Evolutionary conservation across 1,140 invertebrate genomes (phyloP).

Genomic region (Maconellicoccus hirsutus): DNA sequence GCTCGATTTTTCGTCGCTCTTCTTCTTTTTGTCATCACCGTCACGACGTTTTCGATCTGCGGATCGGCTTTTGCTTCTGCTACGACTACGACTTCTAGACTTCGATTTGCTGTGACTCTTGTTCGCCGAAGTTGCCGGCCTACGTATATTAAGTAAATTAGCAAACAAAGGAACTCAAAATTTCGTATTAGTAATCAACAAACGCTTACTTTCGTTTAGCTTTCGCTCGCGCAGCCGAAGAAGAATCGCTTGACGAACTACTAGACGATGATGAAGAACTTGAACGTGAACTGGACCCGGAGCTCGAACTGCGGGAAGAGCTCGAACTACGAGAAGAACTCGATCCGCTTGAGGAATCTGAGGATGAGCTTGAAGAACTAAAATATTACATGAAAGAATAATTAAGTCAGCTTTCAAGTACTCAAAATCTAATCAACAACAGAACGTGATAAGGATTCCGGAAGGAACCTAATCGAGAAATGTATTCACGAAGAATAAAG

Average conservation of each 20-base stretch:
- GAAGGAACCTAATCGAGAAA: too few relatives aligned
- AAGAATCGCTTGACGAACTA: constrained; percentile 45
- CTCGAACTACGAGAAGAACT: constrained; percentile 42
- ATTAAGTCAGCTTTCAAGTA: too few relatives aligned
- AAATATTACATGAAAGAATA: constrained; percentile 14
- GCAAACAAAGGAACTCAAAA: constrained; percentile 15
- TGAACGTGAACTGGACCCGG: constrained; percentile 55
- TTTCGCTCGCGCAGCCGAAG: constrained; percentile 44
- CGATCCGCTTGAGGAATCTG: constrained; percentile 62
- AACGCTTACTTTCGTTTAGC: constrained; percentile 44
- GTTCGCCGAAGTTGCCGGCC: constrained; percentile 20
- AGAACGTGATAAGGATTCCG: too few relatives aligned
- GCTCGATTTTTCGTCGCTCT: constrained; percentile 36
- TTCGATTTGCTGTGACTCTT: constrained; percentile 27
- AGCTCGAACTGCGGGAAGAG: constrained; percentile 49
- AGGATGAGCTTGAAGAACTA: constrained; percentile 25
- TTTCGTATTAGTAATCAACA: neutral
- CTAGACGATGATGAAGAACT: constrained; percentile 49
- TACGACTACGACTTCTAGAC: constrained; percentile 31
- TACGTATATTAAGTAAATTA: constrained; percentile 23
- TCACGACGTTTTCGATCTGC: constrained; percentile 28
- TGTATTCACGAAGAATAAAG: too few relatives aligned
- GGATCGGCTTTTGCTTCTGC: constrained; percentile 31
- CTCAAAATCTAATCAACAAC: too few relatives aligned
- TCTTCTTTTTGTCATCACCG: constrained; percentile 39